Conservation (phyloP, 2,113 vertebrate genomes). For the Opisthocomus hoazin region DNA sequence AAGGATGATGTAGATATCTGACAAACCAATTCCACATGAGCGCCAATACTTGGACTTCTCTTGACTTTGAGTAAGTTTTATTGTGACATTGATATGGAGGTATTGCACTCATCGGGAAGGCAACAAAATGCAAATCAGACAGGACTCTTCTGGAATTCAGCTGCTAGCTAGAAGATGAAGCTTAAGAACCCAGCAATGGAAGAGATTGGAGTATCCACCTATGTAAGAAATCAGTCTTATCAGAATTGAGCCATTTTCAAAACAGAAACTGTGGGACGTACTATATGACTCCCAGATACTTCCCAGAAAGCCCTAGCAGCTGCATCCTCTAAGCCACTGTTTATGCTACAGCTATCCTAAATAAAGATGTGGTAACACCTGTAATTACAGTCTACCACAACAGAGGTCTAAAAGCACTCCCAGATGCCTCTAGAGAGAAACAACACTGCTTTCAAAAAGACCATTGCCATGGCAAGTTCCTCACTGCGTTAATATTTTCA, state of each 20-base stretch:
- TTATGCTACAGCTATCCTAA: neutral
- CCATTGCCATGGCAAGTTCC: neutral
- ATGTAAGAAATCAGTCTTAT: neutral
- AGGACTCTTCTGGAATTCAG: neutral
- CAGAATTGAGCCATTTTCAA: neutral
- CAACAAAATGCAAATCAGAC: neutral
- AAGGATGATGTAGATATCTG: neutral
- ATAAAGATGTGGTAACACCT: neutral
- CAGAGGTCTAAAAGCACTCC: neutral
- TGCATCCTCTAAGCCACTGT: accelerated
- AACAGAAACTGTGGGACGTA: neutral
- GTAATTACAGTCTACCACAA: neutral
- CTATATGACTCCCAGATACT: neutral
- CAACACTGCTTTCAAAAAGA: neutral
- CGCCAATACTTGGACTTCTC: neutral
- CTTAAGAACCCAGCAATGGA: neutral
- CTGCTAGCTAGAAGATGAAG: neutral
- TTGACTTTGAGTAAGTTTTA: neutral
- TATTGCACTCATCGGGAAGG: neutral
- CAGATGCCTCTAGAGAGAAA: neutral
- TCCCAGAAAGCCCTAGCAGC: neutral
- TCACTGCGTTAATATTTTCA: neutral
- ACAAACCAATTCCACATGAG: neutral
- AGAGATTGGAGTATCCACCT: neutral
- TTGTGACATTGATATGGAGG: neutral